These are phyloP conservation scores for Chiloscyllium punctatum DNA, from an alignment of 2,797 vertebrate species.

Conservation along the genomic window DNA sequence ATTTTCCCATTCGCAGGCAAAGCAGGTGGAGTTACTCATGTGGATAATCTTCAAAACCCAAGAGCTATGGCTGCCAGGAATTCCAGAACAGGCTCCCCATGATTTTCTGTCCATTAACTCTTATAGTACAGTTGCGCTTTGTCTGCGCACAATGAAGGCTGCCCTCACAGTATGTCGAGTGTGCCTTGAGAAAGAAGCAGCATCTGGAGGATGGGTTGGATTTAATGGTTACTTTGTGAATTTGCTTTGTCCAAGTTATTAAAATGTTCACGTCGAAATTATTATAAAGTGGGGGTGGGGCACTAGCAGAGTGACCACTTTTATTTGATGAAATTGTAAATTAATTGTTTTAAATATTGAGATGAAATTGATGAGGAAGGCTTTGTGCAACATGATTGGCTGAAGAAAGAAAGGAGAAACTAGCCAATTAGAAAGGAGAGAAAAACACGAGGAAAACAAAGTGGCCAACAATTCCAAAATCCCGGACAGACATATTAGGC, in stretches of 20 bases:
- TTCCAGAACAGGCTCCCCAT: neutral
- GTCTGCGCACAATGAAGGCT: slow-evolving; percentile 15
- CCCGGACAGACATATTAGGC: neutral
- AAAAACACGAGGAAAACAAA: neutral
- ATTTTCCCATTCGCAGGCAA: slow-evolving; percentile 28
- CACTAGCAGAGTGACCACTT: neutral
- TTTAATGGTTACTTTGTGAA: neutral
- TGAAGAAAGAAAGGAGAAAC: neutral
- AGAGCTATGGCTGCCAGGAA: slow-evolving; percentile 25
- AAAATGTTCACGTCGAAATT: neutral
- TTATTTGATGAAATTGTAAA: neutral
- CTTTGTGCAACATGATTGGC: neutral
- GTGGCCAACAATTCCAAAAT: neutral
- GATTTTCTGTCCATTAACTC: slow-evolving; percentile 23
- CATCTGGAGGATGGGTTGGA: neutral
- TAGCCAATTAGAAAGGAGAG: neutral
- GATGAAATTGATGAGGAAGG: neutral
- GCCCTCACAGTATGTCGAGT: neutral
- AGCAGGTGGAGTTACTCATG: slow-evolving; percentile 32
- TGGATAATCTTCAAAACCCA: slow-evolving; percentile 30
- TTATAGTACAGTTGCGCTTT: slow-evolving; percentile 14
- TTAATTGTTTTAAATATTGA: neutral
- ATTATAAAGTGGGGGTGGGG: neutral
- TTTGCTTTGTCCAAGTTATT: neutral
- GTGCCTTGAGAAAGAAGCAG: neutral